These are phyloP conservation scores for Lampris megalopsis DNA, from an alignment of 2,113 vertebrate genomes.

Conservation along the genomic window DNA sequence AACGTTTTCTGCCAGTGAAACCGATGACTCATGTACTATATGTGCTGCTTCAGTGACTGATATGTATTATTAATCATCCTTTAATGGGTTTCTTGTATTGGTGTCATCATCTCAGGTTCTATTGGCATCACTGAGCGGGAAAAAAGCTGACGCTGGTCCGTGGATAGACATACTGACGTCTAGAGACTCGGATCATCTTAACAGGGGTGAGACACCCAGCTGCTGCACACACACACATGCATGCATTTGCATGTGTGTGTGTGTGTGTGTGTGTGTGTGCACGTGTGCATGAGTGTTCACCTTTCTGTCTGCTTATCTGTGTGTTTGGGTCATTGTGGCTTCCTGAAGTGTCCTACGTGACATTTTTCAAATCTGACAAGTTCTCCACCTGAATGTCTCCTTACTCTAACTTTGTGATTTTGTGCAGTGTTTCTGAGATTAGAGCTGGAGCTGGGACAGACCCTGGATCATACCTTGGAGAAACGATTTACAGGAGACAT, in stretches of 20 bases:
- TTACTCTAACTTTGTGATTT: background rate
- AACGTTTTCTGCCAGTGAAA: no score
- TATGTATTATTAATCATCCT: background rate
- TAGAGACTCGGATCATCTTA: constrained; percentile 67
- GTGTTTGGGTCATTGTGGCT: background rate
- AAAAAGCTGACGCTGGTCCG: constrained; percentile 61
- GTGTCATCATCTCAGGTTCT: constrained; percentile 57
- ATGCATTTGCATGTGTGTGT: background rate
- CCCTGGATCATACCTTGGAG: constrained; percentile 59
- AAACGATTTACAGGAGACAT: constrained; percentile 75
- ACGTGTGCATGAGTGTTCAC: background rate
- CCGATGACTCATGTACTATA: no score
- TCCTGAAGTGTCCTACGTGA: no score
- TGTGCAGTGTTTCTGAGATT: constrained; percentile 68
- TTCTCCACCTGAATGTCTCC: background rate
- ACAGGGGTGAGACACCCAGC: constrained; percentile 59
- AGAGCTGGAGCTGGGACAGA: constrained; percentile 61
- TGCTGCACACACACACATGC: no score
- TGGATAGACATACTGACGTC: constrained; percentile 78
- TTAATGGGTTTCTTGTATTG: background rate
- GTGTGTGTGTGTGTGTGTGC: background rate
- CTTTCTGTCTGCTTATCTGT: background rate
- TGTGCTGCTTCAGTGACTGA: no score
- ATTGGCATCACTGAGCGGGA: constrained; percentile 59
- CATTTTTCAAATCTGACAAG: background rate